These are phyloP conservation scores for Deroplatys truncata DNA, from an alignment of 2,888 invertebrate genomes.

Conservation along the genomic window DNA sequence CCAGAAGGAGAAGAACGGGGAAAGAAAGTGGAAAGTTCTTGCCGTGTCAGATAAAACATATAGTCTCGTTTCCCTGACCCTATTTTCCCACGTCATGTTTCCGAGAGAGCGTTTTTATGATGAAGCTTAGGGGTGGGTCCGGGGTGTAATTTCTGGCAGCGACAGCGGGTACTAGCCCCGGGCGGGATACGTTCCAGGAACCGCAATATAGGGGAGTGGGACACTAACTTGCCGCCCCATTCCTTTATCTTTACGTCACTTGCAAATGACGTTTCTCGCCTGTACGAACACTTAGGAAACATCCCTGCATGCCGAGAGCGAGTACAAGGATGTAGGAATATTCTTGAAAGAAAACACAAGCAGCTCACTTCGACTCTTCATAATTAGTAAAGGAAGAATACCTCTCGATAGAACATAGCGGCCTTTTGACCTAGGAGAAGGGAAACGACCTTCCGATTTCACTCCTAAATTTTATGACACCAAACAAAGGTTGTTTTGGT, in stretches of 20 bases:
- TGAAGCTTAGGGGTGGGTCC: background rate
- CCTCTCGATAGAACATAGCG: too few relatives aligned
- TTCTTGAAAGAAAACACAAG: too few relatives aligned
- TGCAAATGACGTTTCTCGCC: background rate
- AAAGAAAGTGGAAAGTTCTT: background rate
- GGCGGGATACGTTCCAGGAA: background rate
- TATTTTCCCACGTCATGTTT: constrained; percentile 5
- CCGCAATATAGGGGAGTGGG: background rate
- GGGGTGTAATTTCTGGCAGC: background rate
- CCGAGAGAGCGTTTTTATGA: constrained; percentile 10
- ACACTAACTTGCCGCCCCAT: background rate
- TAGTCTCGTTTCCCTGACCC: background rate
- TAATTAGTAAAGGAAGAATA: too few relatives aligned
- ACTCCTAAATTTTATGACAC: too few relatives aligned
- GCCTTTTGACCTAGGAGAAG: too few relatives aligned
- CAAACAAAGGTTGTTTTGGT: too few relatives aligned
- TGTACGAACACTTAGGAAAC: background rate
- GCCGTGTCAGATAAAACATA: constrained; percentile 8
- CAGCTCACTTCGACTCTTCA: too few relatives aligned
- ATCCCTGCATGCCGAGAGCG: too few relatives aligned
- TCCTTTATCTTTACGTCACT: background rate
- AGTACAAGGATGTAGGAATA: too few relatives aligned
- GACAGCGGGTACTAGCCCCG: background rate
- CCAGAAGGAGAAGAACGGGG: background rate
- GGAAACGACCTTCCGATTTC: too few relatives aligned